Base-by-base conservation (phyloP, 2,113 vertebrate genomes). In the Sinocyclocheilus anshuiensis region DNA sequence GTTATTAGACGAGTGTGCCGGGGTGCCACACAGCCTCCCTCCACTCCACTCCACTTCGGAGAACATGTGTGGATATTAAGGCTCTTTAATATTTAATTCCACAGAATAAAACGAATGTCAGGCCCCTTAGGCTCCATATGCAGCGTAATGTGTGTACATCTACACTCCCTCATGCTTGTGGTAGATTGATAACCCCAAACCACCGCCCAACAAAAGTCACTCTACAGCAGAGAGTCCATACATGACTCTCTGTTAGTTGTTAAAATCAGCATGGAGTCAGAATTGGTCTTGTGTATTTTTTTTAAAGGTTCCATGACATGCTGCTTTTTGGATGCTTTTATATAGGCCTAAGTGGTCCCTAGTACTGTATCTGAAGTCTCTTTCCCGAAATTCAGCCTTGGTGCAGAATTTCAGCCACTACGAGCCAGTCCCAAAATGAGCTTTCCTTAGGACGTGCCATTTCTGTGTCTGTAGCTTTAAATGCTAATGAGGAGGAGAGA, bases 21-120 rank as follows among this genome's bases (percentile, higher is more conserved):
- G 61, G 61, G 48, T 67, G 74, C 36, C n/a, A 76, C 67, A 42
- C 2, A 84, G 48, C 59, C 86, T 39, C 85, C 77, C 86, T 67
- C 89, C 91, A 87, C 72, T 67, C 89, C 91, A 87, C 72, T 90
- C 59, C 20, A 57, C 84, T 89, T 69, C 86, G 82, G 82, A 69
- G 57, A 92, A 91, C 93, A 92, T 93, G 90, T 94, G 91, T 90
- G 90, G 91, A 91, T 92, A 93, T 94, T 92, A 93, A 89, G 88
- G 86, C 83, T 90, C 50, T 88, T 94, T 74, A 93, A 93, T 94
- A 93, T 95, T 94, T 94, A 63, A 94, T 93, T 29, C 53, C 82
- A 74, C 88, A 88, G 87, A 42, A 87, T 71, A 71, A 90, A 87
- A 90, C 65, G 29, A 85, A 85, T 74, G 13, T 82, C 83, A 85